Evolutionary conservation across 2,888 invertebrate species (phyloP), one percentile per base, ranked within the genome.

Genomic region (Hedya salicella): DNA sequence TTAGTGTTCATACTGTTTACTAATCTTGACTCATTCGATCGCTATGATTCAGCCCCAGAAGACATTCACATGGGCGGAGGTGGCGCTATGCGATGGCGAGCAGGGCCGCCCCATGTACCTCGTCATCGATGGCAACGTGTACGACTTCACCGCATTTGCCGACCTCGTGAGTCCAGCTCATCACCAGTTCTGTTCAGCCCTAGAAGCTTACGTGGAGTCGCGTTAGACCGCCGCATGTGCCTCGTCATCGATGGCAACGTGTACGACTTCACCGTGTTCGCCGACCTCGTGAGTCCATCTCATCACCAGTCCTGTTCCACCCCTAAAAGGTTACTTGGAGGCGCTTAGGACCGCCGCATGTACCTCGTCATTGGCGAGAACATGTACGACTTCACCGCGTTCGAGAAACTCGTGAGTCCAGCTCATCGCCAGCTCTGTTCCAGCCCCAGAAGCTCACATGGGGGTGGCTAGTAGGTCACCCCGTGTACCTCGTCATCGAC

Each of bases 331-430:
- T 60, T 25, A 4, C 70, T 36, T 59, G 73, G 75, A 59, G 79
- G 80, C 2, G 68, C 57, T 14, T 68, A 69, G 6, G 73, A 68
- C 3, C 70, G 72, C 0, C 68, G 57, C 1, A 67, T 77, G 21
- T 75, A 69, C 67, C 64, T 79, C 30, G 72, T 75, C 30, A 30
- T 73, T 4, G 66, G 71, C n/a, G 40, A 59, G 14, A 25, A 65
- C 1, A 75, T 78, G 1, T 79, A 73, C 17, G 75, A 80, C 62
- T 59, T 77, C 53, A 75, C 75, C 0, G 70, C 68, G 17, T 74
- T 75, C 50, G 71, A 70, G 3, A 64, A 74, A 30, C 59, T 59
- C 25, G 78, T 78, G 36, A 72, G 75, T 69, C 13, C 14, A n/a
- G n/a, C n/a, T n/a, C n/a, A n/a, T n/a, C n/a, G n/a, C n/a, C n/a